Evolutionary conservation across 2,888 invertebrate species (phyloP).

Genomic region (Laspeyria flexula): DNA sequence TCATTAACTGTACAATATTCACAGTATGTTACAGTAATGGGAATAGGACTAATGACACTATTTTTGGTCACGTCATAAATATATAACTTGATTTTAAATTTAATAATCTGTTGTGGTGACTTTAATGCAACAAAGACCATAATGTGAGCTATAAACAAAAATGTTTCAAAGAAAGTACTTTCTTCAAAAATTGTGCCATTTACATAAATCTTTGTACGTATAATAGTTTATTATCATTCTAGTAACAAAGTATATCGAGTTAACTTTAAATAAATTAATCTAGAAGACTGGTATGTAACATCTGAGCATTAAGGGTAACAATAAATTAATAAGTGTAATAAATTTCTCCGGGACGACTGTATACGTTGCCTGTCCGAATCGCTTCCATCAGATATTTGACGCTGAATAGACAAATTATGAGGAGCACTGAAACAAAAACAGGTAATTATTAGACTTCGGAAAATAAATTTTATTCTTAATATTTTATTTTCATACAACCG

Average conservation of each 20-base stretch:
- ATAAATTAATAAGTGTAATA: slow-evolving; percentile 64
- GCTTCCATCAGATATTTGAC: slow-evolving; percentile 82
- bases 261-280: neutral
- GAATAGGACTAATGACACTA: neutral
- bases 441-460: too few relatives aligned
- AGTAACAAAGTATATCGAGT: neutral
- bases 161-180: neutral
- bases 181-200: too few relatives aligned
- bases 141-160: neutral
- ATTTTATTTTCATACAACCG: too few relatives aligned
- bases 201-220: too few relatives aligned
- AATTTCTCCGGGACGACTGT: slow-evolving; percentile 75
- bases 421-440: slow-evolving; percentile 70
- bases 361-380: slow-evolving; percentile 75
- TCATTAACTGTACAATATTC: slow-evolving; percentile 27
- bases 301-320: neutral
- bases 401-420: slow-evolving; percentile 77
- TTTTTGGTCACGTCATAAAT: slow-evolving; percentile 2
- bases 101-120: neutral
- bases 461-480: too few relatives aligned
- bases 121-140: neutral
- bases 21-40: slow-evolving; percentile 14
- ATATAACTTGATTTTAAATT: slow-evolving; percentile 8
- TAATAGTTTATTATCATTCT: neutral
- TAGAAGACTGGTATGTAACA: neutral